Evolutionary conservation across 2,888 invertebrate species (phyloP).

Genomic region (Hypsopygia costalis): DNA sequence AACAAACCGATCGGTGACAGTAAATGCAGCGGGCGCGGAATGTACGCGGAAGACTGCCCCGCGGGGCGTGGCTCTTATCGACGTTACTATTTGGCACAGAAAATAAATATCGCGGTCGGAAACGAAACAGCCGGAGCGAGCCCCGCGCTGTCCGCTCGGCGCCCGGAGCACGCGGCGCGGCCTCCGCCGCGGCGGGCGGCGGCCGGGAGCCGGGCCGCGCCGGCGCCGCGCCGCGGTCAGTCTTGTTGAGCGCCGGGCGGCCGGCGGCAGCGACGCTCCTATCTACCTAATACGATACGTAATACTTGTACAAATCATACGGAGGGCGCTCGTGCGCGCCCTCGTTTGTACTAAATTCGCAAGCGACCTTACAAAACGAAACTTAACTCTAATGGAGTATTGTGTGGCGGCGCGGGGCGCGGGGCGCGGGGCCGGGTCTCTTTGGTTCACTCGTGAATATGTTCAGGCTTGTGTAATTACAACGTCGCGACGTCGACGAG

Average conservation of each 20-base stretch:
- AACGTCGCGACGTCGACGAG: not conserved
- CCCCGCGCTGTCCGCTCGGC: too few relatives aligned
- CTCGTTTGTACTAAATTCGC: conserved; percentile 12
- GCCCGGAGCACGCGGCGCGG: too few relatives aligned
- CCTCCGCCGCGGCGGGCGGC: too few relatives aligned
- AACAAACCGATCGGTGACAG: too few relatives aligned
- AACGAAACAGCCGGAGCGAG: too few relatives aligned
- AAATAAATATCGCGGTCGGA: not conserved
- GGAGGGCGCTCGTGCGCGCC: not conserved
- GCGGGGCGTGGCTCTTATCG: conserved; percentile 5
- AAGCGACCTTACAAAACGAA: not conserved
- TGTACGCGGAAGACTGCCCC: not conserved
- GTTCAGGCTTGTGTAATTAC: too few relatives aligned
- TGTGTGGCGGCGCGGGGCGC: not conserved
- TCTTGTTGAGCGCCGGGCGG: too few relatives aligned
- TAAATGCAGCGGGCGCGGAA: not conserved
- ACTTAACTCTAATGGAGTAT: not conserved
- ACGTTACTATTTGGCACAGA: conserved; percentile 17
- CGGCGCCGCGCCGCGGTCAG: too few relatives aligned
- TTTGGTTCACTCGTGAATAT: conserved; percentile 13
- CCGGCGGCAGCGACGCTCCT: too few relatives aligned
- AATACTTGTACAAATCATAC: conserved; percentile 17
- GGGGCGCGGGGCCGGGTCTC: conserved; percentile 1
- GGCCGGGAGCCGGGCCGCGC: too few relatives aligned
- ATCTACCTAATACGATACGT: not conserved